These are phyloP conservation scores for Epiblema foenella DNA, from an alignment of 2,888 invertebrate species.

Conservation along the genomic window DNA sequence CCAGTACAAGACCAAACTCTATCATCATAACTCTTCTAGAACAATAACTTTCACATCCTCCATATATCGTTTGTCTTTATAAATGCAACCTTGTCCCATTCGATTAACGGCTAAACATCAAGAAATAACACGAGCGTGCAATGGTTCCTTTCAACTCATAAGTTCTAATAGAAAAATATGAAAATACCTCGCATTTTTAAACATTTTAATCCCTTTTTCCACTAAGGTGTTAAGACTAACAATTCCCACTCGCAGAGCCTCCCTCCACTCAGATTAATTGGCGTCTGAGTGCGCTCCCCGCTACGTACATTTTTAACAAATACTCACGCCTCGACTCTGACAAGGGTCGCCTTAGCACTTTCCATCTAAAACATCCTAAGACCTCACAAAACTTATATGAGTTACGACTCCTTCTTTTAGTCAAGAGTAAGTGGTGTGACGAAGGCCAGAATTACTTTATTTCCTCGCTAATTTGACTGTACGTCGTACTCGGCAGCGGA, in stretches of 20 bases:
- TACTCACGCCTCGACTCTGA: slow-evolving; percentile 35
- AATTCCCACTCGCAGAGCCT: slow-evolving; percentile 33
- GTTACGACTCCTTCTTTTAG: background rate
- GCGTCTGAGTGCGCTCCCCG: slow-evolving; percentile 50
- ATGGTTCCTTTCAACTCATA: background rate
- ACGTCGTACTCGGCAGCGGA: slow-evolving; percentile 26
- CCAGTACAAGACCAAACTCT: background rate
- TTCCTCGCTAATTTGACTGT: slow-evolving; percentile 37
- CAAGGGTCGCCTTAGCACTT: slow-evolving; percentile 22
- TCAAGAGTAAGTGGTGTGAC: slow-evolving; percentile 32
- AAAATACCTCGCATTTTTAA: background rate
- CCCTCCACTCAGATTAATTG: slow-evolving; percentile 56
- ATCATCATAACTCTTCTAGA: background rate
- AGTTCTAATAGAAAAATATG: background rate
- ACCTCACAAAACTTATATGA: background rate
- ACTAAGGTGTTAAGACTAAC: slow-evolving; percentile 2
- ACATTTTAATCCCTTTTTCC: background rate
- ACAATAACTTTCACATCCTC: background rate
- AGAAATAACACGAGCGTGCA: background rate
- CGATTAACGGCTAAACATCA: background rate
- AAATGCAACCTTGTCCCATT: background rate
- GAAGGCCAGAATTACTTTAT: slow-evolving; percentile 39
- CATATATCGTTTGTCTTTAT: too few relatives aligned
- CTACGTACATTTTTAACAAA: slow-evolving; percentile 47
- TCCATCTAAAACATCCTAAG: background rate